Evolutionary conservation across 30 jellyfish, hydroid and myxozoan species (phyloP).

Genomic region (Aurelia sp.): DNA sequence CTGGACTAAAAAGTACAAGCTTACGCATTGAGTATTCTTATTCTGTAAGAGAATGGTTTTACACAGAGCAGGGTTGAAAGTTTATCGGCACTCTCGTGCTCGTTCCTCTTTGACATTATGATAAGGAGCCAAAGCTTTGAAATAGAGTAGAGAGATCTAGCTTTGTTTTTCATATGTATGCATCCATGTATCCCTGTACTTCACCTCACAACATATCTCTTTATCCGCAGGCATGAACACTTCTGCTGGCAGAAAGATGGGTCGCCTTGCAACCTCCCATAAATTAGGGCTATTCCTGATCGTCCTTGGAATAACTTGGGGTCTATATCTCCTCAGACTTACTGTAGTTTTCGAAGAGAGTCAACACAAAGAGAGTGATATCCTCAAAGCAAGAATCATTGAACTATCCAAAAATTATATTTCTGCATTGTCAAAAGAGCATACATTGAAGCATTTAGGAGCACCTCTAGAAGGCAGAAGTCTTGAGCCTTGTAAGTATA

Average conservation of each 20-base stretch:
- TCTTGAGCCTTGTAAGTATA: constrained; percentile 36
- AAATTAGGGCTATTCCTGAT: constrained; percentile 71
- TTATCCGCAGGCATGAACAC: background rate
- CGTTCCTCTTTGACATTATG: too few species aligned
- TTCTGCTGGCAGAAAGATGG: constrained; percentile 37
- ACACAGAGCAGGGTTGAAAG: too few species aligned
- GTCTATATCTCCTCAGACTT: constrained; percentile 76
- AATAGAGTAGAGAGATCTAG: too few species aligned
- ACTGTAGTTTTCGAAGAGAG: constrained; percentile 55
- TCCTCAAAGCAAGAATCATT: constrained; percentile 71
- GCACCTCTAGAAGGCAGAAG: constrained; percentile 41
- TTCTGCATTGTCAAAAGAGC: constrained; percentile 83
- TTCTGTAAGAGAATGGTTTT: too few species aligned
- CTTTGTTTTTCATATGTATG: too few species aligned
- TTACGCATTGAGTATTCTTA: too few species aligned
- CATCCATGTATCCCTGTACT: too few species aligned
- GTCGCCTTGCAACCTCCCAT: constrained; percentile 55
- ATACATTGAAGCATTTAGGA: constrained; percentile 37
- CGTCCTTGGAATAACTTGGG: constrained; percentile 86
- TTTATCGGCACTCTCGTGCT: too few species aligned
- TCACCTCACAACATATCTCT: too few species aligned
- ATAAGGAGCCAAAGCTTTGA: too few species aligned
- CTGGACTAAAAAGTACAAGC: too few species aligned
- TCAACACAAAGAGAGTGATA: constrained; percentile 74
- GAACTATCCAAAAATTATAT: constrained; percentile 88